phyloP scores from a whole-genome alignment of 2,888 invertebrate genomes.

The Neoaliturus tenellus region DNA sequence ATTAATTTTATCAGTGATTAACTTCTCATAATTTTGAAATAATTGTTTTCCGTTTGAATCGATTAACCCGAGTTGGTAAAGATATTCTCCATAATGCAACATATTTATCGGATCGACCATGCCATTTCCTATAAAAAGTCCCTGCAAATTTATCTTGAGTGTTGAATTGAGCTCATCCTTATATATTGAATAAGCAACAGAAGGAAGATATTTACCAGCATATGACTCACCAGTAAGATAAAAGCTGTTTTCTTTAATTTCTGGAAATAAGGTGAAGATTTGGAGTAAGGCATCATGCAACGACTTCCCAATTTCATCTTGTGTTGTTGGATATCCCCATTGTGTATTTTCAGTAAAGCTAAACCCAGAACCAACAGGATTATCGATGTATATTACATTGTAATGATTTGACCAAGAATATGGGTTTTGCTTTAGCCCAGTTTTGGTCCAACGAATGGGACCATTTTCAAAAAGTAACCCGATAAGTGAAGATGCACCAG shows the following conservation, averaged over 20 bases:
- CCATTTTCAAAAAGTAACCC: conserved; percentile 92
- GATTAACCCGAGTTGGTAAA: conserved; percentile 82
- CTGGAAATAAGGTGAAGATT: conserved; percentile 89
- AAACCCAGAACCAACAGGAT: conserved; percentile 95
- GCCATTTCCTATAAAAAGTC: conserved; percentile 88
- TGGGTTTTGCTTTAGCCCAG: conserved; percentile 74
- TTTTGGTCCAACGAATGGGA: conserved; percentile 74
- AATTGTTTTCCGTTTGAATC: conserved; percentile 79
- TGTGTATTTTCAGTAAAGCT: conserved; percentile 86
- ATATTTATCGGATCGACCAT: conserved; percentile 88
- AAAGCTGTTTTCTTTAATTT: conserved; percentile 84
- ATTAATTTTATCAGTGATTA: conserved; percentile 77
- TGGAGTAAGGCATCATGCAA: conserved; percentile 86
- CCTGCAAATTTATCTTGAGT: conserved; percentile 83
- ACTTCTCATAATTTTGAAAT: conserved; percentile 75
- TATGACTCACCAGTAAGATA: conserved; percentile 95
- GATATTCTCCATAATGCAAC: conserved; percentile 83
- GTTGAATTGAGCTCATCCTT: conserved; percentile 75
- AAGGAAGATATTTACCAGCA: conserved; percentile 89
- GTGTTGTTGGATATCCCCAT: conserved; percentile 86
- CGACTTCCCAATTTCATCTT: conserved; percentile 87
- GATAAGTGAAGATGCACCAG: conserved; percentile 86
- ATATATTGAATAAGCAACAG: conserved; percentile 84
- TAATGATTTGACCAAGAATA: conserved; percentile 89
- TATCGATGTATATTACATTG: conserved; percentile 92